Evolutionary conservation across 2,888 invertebrate genomes (phyloP), one percentile per base, ranked within the genome.

Genomic region (Drosophila testacea): DNA sequence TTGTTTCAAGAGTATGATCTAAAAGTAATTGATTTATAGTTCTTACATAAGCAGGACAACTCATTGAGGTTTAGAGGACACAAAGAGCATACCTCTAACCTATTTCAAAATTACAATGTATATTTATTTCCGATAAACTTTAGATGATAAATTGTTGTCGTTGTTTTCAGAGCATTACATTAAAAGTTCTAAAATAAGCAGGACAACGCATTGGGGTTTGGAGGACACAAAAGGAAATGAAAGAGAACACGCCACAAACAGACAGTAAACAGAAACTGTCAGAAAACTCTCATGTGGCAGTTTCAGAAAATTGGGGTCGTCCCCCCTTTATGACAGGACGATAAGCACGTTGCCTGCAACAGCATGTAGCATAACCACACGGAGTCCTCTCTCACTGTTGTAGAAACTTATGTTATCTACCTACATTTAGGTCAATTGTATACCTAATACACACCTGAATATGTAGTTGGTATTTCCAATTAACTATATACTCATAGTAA

Each of bases 221-320:
- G 10, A 22, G 42, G 22, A 42, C 42, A 16, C 16, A 16, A 22
- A 22, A 32, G 13, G 10, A 6, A 28, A 13, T 28, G 30, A 32
- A 39, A 42, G 16, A 39, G 38, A 52, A 28, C 52, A 41, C 28
- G 13, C 39, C 52, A 41, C 27, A 41, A 42, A 42, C 42, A 42
- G 42, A 22, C 42, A 42, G 22, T 16, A 38, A 27, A 38, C 52
- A 38, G 28, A 28, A 30, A 28, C 28, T 54, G 54, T 39, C 54
- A 39, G 51, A 38, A n/a, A 28, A 9, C 11, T 7, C 41, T 11
- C 30, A 54, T 39, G 52, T 22, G 22, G 22, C 22, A 22, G 22
- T 22, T 22, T 22, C 22, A 22, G 22, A 22, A 22, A 30, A 41
- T 41, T 47, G 16, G 39, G 16, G 41, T 54, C 22, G 11, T 22